Evolutionary conservation across 2,113 vertebrate genomes (phyloP).

Genomic region (Columba livia): DNA sequence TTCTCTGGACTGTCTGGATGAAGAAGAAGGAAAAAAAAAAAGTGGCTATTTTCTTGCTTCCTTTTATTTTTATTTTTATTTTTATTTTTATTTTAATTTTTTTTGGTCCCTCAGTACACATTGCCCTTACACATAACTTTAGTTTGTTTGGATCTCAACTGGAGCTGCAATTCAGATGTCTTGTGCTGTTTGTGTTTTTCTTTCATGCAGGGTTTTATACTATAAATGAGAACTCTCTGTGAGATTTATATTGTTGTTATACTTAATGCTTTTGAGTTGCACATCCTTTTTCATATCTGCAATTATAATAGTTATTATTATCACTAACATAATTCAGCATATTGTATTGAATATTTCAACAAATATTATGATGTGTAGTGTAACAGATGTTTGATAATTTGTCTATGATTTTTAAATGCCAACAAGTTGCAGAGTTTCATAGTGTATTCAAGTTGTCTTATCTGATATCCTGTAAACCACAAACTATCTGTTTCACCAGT

Average conservation of each 20-base stretch:
- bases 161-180: conserved; percentile 61
- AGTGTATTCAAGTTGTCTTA: not conserved
- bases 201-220: conserved; percentile 68
- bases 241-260: conserved; percentile 51
- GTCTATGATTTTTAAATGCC: conserved; percentile 11
- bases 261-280: conserved; percentile 43
- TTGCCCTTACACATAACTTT: conserved; percentile 72
- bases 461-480: not conserved
- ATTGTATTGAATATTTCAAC: not conserved
- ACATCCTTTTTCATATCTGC: conserved; percentile 7
- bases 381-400: conserved; percentile 42
- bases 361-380: not conserved
- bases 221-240: conserved; percentile 54
- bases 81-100: not conserved
- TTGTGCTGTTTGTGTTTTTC: conserved; percentile 46
- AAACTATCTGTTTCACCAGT: not conserved
- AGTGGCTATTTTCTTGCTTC: conserved; percentile 73
- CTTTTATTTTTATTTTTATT: not conserved
- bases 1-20: conserved; percentile 74
- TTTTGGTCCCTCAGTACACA: conserved; percentile 27
- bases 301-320: conserved; percentile 43
- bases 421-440: not conserved
- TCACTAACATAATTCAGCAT: not conserved
- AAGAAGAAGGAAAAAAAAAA: not conserved
- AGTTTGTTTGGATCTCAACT: conserved; percentile 56